Base-by-base conservation (phyloP, 1,140 invertebrate species). In the Leucophenga varia region DNA sequence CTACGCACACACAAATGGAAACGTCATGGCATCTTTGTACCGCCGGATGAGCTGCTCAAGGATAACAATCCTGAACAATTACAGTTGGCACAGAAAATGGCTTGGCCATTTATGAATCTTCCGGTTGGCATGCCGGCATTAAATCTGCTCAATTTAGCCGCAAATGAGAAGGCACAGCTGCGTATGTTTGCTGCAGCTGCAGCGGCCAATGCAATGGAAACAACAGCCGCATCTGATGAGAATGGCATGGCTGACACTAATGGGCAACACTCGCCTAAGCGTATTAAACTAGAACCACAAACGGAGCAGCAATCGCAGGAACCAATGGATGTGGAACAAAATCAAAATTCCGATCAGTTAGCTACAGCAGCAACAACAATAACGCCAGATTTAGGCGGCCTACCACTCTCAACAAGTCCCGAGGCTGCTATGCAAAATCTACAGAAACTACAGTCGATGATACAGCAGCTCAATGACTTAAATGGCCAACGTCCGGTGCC, bases 401-500 rank as follows among this genome's bases (percentile, higher is more conserved):
- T 4, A 74, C 75, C 10, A 36, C 32, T 42, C 16, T 38, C 20
- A 17, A 17, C 21, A n/a, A 73, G 60, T 21, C 65, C 77, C 0
- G 84, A 86, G 22, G 80, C 81, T 1, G 85, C 86, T 8, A 38
- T 72, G 49, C 69, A 72, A 46, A 90, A 93, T 59, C 76, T 95
- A 4, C 86, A 91, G 54, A 93, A 93, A 69, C 76, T 95, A 14
- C 91, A 95, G 72, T 89, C 89, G 0, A 95, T 95, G 92, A 89
- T 95, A 54, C 81, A 90, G 38, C 91, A 95, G 74, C 73, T 95
- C 37, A 94, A 93, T 64, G 86, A 86, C 43, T 75, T 88, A 21
- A 85, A 88, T 50, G 80, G 71, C 72, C 84, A 80, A 69, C 79
- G 79, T 3, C 72, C 81, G 0, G 71, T 78, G 2, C 79, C 79